Conservation (phyloP, 2,113 vertebrate genomes). For the Axis porcinus region DNA sequence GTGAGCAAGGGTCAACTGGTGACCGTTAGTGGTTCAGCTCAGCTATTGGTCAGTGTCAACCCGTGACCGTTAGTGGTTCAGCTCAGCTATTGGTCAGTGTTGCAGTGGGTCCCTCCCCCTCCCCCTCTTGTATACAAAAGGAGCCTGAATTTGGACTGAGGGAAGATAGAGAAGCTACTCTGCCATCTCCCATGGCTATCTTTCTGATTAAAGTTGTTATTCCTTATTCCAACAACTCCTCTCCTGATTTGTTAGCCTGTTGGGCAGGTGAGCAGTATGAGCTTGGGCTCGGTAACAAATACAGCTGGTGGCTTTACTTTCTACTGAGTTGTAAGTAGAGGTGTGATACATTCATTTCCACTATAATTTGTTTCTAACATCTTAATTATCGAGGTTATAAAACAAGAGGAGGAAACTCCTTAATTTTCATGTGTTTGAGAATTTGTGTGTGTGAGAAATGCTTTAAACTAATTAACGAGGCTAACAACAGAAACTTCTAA, state of each 20-base stretch:
- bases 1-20: background rate
- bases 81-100: no score
- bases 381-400: slow-evolving; percentile 63
- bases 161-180: background rate
- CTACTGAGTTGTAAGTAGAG: slow-evolving; percentile 21
- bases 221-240: background rate
- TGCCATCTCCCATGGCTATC: background rate
- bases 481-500: slow-evolving; percentile 55
- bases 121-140: background rate
- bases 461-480: slow-evolving; percentile 68
- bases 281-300: background rate
- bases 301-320: slow-evolving; percentile 12
- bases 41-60: background rate
- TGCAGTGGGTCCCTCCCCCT: background rate
- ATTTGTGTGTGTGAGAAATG: slow-evolving; percentile 57
- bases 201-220: background rate
- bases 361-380: slow-evolving; percentile 54
- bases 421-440: slow-evolving; percentile 65
- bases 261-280: background rate
- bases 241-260: background rate
- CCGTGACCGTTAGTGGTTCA: no score
- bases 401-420: slow-evolving; percentile 45
- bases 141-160: background rate
- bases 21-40: background rate
- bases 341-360: slow-evolving; percentile 22